Percentiles rank a stretch among this genome's conserved stretches.
Conservation (phyloP, 2,888 invertebrate genomes). For the Drosophila stalkeri region DNA sequence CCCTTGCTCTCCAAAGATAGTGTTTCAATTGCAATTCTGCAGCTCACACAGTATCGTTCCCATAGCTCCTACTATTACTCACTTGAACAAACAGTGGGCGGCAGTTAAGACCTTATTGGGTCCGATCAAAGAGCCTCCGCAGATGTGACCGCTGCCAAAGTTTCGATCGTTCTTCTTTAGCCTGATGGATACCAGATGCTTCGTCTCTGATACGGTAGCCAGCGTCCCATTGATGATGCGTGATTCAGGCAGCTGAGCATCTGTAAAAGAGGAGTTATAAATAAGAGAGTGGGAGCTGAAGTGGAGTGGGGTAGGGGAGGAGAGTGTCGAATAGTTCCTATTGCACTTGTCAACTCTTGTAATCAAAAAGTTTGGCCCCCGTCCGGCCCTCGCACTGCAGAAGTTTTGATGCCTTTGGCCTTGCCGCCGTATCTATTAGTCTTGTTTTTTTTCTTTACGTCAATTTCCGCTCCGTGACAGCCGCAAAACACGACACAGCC, state of each 20-base stretch:
- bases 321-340: not conserved
- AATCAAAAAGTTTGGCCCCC: not conserved
- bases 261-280: not conserved
- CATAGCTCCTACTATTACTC: constrained; percentile 38
- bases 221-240: constrained; percentile 81
- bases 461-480: constrained; percentile 52
- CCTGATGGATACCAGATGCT: constrained; percentile 82
- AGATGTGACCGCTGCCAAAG: constrained; percentile 83
- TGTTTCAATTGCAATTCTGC: not conserved
- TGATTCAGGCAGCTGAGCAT: constrained; percentile 30
- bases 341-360: constrained; percentile 4
- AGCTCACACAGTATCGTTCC: not conserved
- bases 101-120: constrained; percentile 82
- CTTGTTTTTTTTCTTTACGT: constrained; percentile 40
- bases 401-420: constrained; percentile 25
- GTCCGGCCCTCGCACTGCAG: not conserved
- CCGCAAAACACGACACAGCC: constrained; percentile 22
- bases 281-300: not conserved
- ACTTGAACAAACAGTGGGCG: constrained; percentile 83
- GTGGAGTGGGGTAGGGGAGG: not conserved
- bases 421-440: constrained; percentile 44
- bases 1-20: not conserved
- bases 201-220: constrained; percentile 63
- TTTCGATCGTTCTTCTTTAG: constrained; percentile 68
- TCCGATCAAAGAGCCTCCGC: constrained; percentile 81